phyloP scores from a whole-genome alignment of 1,140 invertebrate genomes.

The Spodoptera litura region DNA sequence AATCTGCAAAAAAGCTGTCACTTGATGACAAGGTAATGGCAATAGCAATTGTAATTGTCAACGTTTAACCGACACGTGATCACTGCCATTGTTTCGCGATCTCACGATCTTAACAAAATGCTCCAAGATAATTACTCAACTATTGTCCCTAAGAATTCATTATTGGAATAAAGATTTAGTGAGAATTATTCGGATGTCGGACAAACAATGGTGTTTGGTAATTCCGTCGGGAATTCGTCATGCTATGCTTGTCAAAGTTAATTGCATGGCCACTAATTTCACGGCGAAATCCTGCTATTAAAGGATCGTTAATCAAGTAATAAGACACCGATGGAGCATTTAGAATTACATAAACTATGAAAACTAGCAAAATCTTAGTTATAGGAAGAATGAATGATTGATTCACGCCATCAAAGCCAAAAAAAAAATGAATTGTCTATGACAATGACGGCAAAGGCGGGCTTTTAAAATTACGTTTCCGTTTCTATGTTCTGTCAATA shows the following conservation, averaged over 20 bases:
- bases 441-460: conserved; percentile 14
- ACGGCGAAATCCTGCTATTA: too few relatives aligned
- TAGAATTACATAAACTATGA: too few relatives aligned
- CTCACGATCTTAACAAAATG: conserved; percentile 16
- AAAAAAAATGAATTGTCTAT: not conserved
- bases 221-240: not conserved
- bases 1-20: conserved; percentile 9
- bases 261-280: not conserved
- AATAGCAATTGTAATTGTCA: conserved; percentile 28
- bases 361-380: too few relatives aligned
- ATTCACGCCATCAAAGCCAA: not conserved
- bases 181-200: not conserved
- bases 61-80: conserved; percentile 34
- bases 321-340: too few relatives aligned
- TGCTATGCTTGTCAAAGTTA: not conserved
- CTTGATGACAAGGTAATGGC: conserved; percentile 19
- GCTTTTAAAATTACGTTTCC: conserved; percentile 15
- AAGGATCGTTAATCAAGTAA: too few relatives aligned
- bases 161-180: not conserved
- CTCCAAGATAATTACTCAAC: not conserved
- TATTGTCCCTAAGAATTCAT: conserved; percentile 10
- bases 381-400: not conserved
- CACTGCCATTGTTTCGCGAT: not conserved
- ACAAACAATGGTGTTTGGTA: conserved; percentile 19
- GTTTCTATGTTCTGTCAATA: conserved; percentile 9